Base-by-base conservation (phyloP, 2,113 vertebrate species). In the Cebidichthys violaceus region DNA sequence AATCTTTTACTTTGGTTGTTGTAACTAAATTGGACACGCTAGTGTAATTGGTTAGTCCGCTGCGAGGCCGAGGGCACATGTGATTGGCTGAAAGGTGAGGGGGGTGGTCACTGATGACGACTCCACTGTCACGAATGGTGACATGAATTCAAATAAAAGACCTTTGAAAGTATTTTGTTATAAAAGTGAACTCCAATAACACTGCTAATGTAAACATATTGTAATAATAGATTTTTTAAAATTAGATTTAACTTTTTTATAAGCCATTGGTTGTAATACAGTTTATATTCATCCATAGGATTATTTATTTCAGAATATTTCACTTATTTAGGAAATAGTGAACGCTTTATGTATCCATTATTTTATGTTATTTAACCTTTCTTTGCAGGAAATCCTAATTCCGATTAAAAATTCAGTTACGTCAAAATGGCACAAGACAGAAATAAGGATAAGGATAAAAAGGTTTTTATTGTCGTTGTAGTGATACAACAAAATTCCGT, bases 51-150 rank as follows among this genome's bases (percentile, higher is more conserved):
- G 9, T 54, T 13, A 41, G 11, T 9, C 9, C 9, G 9, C 14
- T 45, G 20, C 7, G 15, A 39, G 31, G 15, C 76, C 27, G 6
- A 69, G 41, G 15, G 15, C 54, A 15, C 17, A 3, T 52, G 31
- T 79, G 55, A 70, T 62, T 79, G 57, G 57, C 43, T 52, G 67
- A 70, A 39, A 47, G 27, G 13, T 35, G 31, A 47, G 1, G 31
- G n/a, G 37, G 15, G 50, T 10, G 22, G 29, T 24, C 1, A 9
- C 9, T n/a, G 20, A 22, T 33, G 69, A 57, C 47, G 17, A 35
- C 18, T 2, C 1, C 18, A 20, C 31, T 29, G 37, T 39, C n/a
- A 45, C 10, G 15, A 14, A 37, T 39, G 1, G n/a, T 35, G 20
- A 9, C 15, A 6, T 24, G 11, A 37, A 60, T 24, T 55, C 11